phyloP scores from a whole-genome alignment of 2,797 vertebrate species.

The Yasuhikotakia modesta region DNA sequence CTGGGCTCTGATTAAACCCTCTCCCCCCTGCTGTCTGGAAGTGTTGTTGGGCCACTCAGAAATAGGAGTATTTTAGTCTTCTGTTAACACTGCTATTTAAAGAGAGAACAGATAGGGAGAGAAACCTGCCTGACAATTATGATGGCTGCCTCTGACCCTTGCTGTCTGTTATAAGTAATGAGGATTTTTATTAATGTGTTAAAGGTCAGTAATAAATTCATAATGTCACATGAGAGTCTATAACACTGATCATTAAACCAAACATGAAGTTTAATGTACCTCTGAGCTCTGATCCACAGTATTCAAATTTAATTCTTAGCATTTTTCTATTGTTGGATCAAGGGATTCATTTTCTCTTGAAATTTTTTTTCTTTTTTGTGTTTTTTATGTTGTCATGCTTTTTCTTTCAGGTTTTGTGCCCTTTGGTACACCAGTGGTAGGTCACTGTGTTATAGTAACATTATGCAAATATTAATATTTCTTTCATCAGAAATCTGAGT shows the following conservation, averaged over 20 bases:
- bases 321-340: not conserved
- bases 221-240: constrained; percentile 46
- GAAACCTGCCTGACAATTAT: constrained; percentile 44
- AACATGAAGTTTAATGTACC: constrained; percentile 13
- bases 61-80: constrained; percentile 66
- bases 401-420: constrained; percentile 86
- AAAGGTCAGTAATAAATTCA: constrained; percentile 56
- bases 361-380: not conserved
- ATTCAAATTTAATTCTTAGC: constrained; percentile 1
- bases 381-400: constrained; percentile 10
- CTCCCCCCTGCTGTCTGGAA: constrained; percentile 63
- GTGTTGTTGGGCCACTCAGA: constrained; percentile 62
- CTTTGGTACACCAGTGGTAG: constrained; percentile 93
- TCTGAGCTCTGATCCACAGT: constrained; percentile 5
- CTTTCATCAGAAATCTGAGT: not conserved
- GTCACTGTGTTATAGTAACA: constrained; percentile 57
- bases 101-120: constrained; percentile 46
- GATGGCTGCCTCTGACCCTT: constrained; percentile 48
- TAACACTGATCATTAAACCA: constrained; percentile 43
- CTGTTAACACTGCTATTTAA: constrained; percentile 64
- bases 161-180: constrained; percentile 50
- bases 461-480: not conserved
- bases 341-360: not conserved
- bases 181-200: constrained; percentile 43
- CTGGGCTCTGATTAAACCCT: constrained; percentile 78